Percentiles rank a stretch among this genome's conserved stretches.
Evolutionary conservation across 2,888 invertebrate genomes (phyloP).

Genomic region (Habrosyne pyritoides): DNA sequence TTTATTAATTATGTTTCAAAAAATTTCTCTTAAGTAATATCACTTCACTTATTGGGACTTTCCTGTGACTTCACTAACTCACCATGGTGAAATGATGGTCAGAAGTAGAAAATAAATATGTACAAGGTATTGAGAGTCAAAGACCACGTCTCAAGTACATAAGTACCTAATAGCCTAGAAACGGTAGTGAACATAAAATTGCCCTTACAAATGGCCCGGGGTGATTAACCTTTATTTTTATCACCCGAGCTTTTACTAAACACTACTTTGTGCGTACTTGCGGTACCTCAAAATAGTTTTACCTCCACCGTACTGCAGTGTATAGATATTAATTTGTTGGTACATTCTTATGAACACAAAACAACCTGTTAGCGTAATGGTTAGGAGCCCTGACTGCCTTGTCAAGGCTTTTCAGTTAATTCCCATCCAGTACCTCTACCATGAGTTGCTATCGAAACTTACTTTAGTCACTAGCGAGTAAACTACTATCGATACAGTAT

Average conservation of each 20-base stretch:
- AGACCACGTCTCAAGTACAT: not conserved
- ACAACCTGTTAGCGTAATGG: too few relatives aligned
- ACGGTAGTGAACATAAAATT: slow-evolving; percentile 56
- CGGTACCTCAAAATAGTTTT: slow-evolving; percentile 2
- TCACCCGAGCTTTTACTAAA: slow-evolving; percentile 44
- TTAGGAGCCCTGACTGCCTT: too few relatives aligned
- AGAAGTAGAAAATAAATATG: not conserved
- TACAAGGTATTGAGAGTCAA: not conserved
- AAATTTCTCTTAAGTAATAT: too few relatives aligned
- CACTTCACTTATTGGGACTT: too few relatives aligned
- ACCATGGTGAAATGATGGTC: too few relatives aligned
- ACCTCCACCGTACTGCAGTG: not conserved
- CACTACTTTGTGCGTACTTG: slow-evolving; percentile 24
- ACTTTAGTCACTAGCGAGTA: too few relatives aligned
- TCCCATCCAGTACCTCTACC: too few relatives aligned
- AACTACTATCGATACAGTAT: too few relatives aligned
- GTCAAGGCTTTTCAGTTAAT: too few relatives aligned
- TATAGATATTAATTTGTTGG: not conserved
- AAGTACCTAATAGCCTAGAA: slow-evolving; percentile 18
- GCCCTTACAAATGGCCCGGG: slow-evolving; percentile 61
- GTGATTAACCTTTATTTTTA: slow-evolving; percentile 70
- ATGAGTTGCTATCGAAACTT: too few relatives aligned
- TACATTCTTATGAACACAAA: not conserved
- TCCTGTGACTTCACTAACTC: too few relatives aligned
- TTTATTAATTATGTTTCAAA: too few relatives aligned